Conservation (phyloP, 2,113 vertebrate genomes). For the Uria lomvia region DNA sequence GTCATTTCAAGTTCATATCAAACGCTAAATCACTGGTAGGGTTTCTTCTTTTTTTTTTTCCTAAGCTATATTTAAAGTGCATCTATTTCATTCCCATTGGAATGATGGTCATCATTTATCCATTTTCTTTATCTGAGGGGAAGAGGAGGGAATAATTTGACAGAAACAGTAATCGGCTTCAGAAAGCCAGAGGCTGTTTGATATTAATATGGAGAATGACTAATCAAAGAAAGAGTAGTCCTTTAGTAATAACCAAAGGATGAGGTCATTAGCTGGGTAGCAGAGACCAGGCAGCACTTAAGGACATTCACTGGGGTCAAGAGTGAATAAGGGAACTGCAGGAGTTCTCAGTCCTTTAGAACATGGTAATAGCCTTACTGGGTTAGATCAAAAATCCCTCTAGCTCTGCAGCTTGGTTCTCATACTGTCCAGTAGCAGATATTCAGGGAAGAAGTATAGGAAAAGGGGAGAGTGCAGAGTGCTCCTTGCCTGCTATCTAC, state of each 20-base stretch:
- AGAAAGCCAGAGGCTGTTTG: constrained; percentile 64
- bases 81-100: constrained; percentile 43
- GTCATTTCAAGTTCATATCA: constrained; percentile 70
- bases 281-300: constrained; percentile 41
- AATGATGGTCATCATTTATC: constrained; percentile 66
- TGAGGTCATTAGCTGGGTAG: constrained; percentile 64
- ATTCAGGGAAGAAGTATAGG: neutral
- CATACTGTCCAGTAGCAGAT: neutral
- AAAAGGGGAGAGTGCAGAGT: neutral
- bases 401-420: neutral
- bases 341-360: constrained; percentile 24
- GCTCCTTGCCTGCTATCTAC: neutral
- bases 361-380: neutral
- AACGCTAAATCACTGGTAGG: constrained; percentile 39
- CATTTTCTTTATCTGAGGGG: constrained; percentile 69
- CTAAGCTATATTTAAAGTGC: constrained; percentile 58
- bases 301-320: constrained; percentile 28
- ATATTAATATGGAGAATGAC: constrained; percentile 69
- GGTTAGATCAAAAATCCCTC: neutral
- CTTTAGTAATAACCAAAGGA: constrained; percentile 55
- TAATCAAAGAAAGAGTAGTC: constrained; percentile 67
- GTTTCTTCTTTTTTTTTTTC: neutral
- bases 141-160: constrained; percentile 52
- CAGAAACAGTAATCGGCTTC: constrained; percentile 66
- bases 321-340: neutral